Conservation (phyloP, 2,797 vertebrate species). For the Cynodonichthys magdalenae region DNA sequence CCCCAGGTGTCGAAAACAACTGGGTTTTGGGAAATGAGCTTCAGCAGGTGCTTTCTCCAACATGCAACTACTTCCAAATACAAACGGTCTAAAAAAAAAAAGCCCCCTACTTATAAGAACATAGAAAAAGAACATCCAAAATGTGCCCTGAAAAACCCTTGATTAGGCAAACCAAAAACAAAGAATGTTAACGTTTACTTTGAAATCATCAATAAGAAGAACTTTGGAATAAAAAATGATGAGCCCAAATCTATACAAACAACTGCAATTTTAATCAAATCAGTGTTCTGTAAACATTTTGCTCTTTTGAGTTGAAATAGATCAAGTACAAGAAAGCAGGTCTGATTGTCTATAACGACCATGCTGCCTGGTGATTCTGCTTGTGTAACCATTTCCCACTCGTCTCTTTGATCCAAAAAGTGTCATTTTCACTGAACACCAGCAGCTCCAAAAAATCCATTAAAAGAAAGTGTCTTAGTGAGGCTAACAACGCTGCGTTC, state of each 20-base stretch:
- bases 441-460: too few species aligned
- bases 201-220: too few species aligned
- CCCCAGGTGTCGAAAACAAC: not conserved
- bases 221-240: not conserved
- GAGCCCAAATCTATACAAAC: not conserved
- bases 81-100: not conserved
- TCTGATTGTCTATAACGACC: too few species aligned
- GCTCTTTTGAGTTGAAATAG: constrained; percentile 12
- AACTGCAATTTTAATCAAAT: not conserved
- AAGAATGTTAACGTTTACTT: too few species aligned
- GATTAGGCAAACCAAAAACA: not conserved
- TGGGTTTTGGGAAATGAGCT: not conserved
- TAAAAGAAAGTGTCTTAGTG: too few species aligned
- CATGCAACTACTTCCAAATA: not conserved
- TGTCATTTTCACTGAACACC: too few species aligned
- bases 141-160: not conserved
- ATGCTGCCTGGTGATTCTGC: too few species aligned
- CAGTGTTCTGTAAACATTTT: not conserved
- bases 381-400: too few species aligned
- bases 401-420: too few species aligned
- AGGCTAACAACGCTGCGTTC: too few species aligned
- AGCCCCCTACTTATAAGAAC: too few species aligned
- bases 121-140: not conserved
- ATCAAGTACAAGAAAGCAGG: not conserved
- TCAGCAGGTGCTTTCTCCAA: not conserved